These are phyloP conservation scores for Tetragnatha versicolor DNA, from an alignment of 1,140 invertebrate species.

Conservation along the genomic window DNA sequence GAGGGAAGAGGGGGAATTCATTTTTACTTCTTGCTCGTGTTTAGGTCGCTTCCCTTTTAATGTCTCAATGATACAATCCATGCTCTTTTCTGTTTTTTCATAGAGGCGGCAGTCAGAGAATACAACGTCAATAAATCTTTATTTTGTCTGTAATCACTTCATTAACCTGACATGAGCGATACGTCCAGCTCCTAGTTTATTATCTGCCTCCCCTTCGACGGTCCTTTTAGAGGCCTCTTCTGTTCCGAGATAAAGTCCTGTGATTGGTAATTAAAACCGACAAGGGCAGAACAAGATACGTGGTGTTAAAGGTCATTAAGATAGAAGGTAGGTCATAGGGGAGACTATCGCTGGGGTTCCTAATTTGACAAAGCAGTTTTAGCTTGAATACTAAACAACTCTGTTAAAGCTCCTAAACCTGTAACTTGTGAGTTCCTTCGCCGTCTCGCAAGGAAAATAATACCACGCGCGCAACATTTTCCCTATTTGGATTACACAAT, in stretches of 20 bases:
- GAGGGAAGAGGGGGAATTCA: no score
- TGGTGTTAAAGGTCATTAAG: conserved; percentile 33
- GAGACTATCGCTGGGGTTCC: background rate
- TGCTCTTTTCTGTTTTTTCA: no score
- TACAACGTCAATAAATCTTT: conserved; percentile 13
- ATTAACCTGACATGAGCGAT: background rate
- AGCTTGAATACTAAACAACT: background rate
- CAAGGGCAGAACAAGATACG: background rate
- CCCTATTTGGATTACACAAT: no score
- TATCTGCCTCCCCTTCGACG: background rate
- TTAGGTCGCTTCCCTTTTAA: no score
- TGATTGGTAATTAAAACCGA: conserved; percentile 30
- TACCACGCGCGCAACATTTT: background rate
- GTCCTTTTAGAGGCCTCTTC: background rate
- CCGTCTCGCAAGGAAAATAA: background rate
- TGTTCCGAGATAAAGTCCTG: conserved; percentile 13
- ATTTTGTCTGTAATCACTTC: background rate
- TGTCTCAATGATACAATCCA: no score
- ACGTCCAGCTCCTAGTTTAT: background rate
- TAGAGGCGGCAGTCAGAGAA: background rate
- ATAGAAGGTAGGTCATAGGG: conserved; percentile 26
- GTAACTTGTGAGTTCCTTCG: no score
- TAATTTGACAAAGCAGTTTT: conserved; percentile 1
- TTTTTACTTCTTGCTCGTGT: no score
- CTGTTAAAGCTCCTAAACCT: no score